Evolutionary conservation across 2,888 invertebrate species (phyloP).

Genomic region (Andrena dorsata): DNA sequence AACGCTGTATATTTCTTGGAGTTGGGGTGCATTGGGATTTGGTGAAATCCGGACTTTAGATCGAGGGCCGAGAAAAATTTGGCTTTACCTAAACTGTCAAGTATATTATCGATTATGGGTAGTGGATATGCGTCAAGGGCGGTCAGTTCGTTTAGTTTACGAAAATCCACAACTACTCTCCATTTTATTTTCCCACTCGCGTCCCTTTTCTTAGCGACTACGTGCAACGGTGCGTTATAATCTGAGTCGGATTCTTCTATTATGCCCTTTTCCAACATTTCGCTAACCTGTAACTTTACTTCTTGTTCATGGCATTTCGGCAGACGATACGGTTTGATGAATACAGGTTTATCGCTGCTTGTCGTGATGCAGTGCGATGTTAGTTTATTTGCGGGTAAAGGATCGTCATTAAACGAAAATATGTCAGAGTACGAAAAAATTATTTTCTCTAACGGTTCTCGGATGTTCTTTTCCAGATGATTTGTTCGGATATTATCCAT

Average conservation of each 20-base stretch:
- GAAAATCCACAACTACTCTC: no score
- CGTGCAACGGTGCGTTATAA: neutral
- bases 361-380: neutral
- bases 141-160: no score
- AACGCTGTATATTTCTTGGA: constrained; percentile 3
- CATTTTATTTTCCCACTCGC: no score
- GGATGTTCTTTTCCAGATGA: no score
- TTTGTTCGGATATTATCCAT: no score
- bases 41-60: constrained; percentile 6
- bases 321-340: constrained; percentile 3
- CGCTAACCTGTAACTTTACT: neutral
- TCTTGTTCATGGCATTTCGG: constrained; percentile 1
- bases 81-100: constrained; percentile 1
- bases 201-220: no score
- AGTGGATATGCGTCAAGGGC: neutral
- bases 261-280: neutral
- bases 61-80: constrained; percentile 10
- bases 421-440: neutral
- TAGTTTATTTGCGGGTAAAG: neutral
- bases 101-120: neutral
- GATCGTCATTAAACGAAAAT: neutral
- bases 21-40: neutral
- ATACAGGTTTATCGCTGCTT: neutral
- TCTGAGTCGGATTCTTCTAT: constrained; percentile 5
- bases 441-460: neutral